Conservation (phyloP, 1,140 invertebrate genomes). For the Ceratosolen solmsi region DNA sequence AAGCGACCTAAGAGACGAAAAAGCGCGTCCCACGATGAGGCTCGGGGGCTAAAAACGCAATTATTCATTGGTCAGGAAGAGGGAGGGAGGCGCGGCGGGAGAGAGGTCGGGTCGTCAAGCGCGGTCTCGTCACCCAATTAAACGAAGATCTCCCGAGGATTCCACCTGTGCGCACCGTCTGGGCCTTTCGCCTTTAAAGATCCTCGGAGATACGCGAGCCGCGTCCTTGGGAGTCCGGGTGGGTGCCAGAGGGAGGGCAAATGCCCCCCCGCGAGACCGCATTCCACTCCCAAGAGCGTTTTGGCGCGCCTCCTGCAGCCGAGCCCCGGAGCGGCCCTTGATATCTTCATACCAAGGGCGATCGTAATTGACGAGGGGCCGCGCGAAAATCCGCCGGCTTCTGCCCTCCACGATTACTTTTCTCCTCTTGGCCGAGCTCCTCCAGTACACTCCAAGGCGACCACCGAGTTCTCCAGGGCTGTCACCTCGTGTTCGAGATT, state of each 20-base stretch:
- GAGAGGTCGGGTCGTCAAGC: neutral
- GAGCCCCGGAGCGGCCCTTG: neutral
- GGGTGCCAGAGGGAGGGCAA: slow-evolving; percentile 13
- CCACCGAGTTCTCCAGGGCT: neutral
- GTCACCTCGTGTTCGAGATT: neutral
- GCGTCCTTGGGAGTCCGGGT: neutral
- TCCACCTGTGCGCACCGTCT: slow-evolving; percentile 4
- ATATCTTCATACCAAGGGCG: slow-evolving; percentile 41
- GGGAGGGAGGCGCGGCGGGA: neutral
- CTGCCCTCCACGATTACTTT: neutral
- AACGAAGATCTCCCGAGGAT: slow-evolving; percentile 3
- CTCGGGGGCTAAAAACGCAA: neutral
- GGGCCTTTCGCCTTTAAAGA: slow-evolving; percentile 2
- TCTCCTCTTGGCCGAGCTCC: neutral
- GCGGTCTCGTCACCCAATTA: slow-evolving; percentile 35
- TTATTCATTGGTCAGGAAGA: neutral
- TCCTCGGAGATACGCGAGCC: slow-evolving; percentile 5
- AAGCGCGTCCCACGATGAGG: neutral
- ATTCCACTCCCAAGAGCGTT: slow-evolving; percentile 36
- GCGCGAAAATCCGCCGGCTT: neutral
- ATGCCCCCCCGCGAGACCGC: slow-evolving; percentile 46
- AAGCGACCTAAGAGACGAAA: no score
- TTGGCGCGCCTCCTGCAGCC: neutral
- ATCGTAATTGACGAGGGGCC: slow-evolving; percentile 23
- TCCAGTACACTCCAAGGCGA: neutral